phyloP scores from a whole-genome alignment of 2,797 vertebrate genomes.

The Falco naumanni region DNA sequence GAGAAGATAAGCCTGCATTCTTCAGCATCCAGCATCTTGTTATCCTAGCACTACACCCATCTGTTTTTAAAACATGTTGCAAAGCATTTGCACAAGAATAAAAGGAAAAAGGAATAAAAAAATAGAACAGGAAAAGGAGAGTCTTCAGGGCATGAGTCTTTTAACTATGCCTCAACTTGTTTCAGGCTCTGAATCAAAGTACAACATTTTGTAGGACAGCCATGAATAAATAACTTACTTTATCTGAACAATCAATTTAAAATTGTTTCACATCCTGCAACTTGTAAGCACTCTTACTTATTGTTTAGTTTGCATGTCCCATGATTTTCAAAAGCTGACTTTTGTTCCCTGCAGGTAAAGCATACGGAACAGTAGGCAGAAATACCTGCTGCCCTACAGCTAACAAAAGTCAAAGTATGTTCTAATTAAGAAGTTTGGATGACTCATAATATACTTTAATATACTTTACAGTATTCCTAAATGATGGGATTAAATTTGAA shows the following conservation, averaged over 20 bases:
- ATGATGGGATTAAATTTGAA: constrained; percentile 8
- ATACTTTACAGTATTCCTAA: neutral
- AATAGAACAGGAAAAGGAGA: neutral
- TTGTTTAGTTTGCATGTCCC: neutral
- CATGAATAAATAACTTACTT: neutral
- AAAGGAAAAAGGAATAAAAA: neutral
- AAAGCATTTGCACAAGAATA: neutral
- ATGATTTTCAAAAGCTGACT: neutral
- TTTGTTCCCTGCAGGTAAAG: neutral
- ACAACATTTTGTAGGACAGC: neutral
- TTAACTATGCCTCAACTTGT: neutral
- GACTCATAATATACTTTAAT: constrained; percentile 36
- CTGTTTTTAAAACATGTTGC: neutral
- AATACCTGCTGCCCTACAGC: neutral
- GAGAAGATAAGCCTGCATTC: neutral
- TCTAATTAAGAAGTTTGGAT: constrained; percentile 43
- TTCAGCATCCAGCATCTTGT: neutral
- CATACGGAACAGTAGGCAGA: neutral
- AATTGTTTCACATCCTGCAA: neutral
- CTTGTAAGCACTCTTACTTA: neutral
- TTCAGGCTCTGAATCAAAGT: neutral
- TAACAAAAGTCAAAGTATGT: neutral
- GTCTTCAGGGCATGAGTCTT: neutral
- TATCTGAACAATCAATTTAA: neutral
- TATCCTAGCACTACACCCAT: neutral